Percentiles rank a stretch among this genome's conserved stretches.
These are phyloP conservation scores for Bothrops jararaca DNA, from an alignment of 2,113 vertebrate species.

Conservation along the genomic window DNA sequence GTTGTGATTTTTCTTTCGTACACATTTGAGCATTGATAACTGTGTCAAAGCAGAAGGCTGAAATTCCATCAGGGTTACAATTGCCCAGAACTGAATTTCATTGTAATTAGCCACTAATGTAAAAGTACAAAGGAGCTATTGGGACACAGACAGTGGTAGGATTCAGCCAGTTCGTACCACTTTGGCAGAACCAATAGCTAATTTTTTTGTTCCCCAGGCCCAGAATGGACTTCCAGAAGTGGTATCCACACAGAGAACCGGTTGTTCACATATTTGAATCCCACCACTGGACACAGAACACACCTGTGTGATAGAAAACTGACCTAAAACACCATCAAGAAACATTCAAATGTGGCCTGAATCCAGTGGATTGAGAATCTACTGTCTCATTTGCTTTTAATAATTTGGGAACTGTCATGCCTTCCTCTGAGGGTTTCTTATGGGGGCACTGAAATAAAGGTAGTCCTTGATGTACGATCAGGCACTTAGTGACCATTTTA, in stretches of 20 bases:
- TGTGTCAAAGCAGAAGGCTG: not conserved
- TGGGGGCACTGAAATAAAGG: not conserved
- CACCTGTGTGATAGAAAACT: not conserved
- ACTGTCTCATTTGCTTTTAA: not conserved
- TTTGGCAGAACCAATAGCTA: too few species aligned
- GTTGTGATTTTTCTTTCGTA: not conserved
- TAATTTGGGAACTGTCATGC: not conserved
- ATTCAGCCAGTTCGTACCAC: too few species aligned
- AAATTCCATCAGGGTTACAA: conserved; percentile 28
- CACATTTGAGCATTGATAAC: conserved; percentile 3
- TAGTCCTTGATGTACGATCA: too few species aligned
- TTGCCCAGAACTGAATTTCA: not conserved
- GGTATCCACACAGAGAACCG: too few species aligned
- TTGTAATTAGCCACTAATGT: not conserved
- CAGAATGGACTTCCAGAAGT: too few species aligned
- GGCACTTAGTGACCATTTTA: too few species aligned
- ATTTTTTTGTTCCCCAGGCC: too few species aligned
- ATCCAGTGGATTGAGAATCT: not conserved
- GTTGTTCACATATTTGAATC: too few species aligned
- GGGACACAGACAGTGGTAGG: too few species aligned
- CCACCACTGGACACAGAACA: not conserved
- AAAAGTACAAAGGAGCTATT: not conserved
- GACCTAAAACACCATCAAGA: not conserved
- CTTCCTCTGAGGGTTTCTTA: not conserved
- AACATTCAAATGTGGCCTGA: not conserved